phyloP scores from a whole-genome alignment of 2,888 invertebrate genomes.

The Trichogramma evanescens region DNA sequence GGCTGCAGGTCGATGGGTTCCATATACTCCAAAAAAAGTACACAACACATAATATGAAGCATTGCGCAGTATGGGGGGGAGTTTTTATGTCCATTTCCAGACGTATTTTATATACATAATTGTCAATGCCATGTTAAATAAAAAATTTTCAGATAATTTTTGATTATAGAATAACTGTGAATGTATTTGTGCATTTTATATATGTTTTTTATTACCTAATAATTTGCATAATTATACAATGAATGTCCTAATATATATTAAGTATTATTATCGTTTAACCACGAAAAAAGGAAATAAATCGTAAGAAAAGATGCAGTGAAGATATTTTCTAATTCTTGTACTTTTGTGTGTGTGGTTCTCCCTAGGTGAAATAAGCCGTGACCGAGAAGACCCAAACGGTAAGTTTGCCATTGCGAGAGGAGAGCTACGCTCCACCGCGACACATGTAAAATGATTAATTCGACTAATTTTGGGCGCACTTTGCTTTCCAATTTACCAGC shows the following conservation, averaged over 20 bases:
- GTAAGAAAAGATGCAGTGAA: no score
- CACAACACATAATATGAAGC: slow-evolving; percentile 23
- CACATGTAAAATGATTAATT: no score
- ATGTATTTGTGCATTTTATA: no score
- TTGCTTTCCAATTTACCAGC: slow-evolving; percentile 48
- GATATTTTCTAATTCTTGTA: no score
- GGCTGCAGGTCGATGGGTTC: slow-evolving; percentile 31
- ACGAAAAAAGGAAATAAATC: no score
- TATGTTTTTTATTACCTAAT: no score
- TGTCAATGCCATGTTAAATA: slow-evolving; percentile 5
- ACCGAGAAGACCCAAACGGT: slow-evolving; percentile 50
- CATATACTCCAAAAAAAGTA: background rate
- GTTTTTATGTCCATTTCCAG: slow-evolving; percentile 27
- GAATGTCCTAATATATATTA: no score
- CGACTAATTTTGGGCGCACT: background rate
- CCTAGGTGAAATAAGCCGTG: slow-evolving; percentile 49
- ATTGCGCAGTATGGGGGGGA: slow-evolving; percentile 32
- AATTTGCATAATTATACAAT: no score
- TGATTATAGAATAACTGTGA: no score
- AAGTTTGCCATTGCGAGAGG: slow-evolving; percentile 23
- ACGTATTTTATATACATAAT: slow-evolving; percentile 9
- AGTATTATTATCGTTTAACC: no score
- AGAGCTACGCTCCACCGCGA: background rate
- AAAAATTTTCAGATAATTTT: background rate
- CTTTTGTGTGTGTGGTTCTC: no score